Conservation (phyloP, 2,888 invertebrate species). For the Cylindroiulus punctatus region DNA sequence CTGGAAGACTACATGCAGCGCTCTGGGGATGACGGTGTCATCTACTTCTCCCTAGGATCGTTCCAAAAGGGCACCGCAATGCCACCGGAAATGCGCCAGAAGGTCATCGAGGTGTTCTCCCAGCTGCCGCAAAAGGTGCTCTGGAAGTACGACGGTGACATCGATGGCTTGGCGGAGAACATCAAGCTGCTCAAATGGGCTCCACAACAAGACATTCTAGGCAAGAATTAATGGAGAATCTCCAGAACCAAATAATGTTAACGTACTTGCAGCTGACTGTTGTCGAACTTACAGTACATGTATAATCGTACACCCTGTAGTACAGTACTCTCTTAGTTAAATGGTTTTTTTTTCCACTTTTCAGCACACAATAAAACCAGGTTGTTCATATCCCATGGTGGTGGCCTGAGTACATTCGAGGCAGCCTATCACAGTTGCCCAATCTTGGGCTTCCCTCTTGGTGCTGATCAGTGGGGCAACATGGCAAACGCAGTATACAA, state of each 20-base stretch:
- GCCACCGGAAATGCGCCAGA: conserved; percentile 33
- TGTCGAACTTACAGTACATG: no score
- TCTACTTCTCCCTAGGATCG: conserved; percentile 56
- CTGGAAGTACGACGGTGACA: conserved; percentile 55
- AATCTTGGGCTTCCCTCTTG: conserved; percentile 54
- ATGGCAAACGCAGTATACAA: neutral
- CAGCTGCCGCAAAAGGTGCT: conserved; percentile 53
- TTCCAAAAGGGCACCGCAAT: conserved; percentile 37
- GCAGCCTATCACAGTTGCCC: conserved; percentile 53
- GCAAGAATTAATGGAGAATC: neutral
- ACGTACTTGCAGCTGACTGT: no score
- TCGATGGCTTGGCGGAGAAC: conserved; percentile 52
- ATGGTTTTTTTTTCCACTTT: no score
- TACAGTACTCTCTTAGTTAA: no score
- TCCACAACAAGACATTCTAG: conserved; percentile 57
- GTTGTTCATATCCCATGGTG: conserved; percentile 54
- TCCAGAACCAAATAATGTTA: no score
- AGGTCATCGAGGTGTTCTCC: conserved; percentile 52
- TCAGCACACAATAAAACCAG: conserved; percentile 42
- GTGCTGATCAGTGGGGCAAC: conserved; percentile 52
- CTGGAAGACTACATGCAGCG: conserved; percentile 52
- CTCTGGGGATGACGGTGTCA: conserved; percentile 55
- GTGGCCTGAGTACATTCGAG: conserved; percentile 50
- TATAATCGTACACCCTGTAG: no score
- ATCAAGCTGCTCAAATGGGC: conserved; percentile 56